Evolutionary conservation across 2,113 vertebrate genomes (phyloP), one percentile per base, ranked within the genome.

Genomic region (Melanostigma gelatinosum): DNA sequence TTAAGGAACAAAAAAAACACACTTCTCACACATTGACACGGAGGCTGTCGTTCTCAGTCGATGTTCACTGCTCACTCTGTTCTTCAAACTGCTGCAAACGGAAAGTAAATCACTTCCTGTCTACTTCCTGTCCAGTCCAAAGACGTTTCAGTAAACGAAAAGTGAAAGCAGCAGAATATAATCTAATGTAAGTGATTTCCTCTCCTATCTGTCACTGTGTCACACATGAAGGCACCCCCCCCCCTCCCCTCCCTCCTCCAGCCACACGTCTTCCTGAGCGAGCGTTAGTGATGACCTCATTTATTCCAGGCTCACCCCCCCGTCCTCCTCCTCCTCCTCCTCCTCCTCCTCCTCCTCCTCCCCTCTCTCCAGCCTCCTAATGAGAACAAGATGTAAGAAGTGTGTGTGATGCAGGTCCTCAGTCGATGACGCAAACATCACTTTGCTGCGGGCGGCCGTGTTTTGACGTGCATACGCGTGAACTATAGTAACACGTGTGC

Each of bases 221-320:
- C 46, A 24, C 70, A 32, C 62, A 20, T 18, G 4, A 40, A 40
- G 38, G 34, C 38, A 0, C 38, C 38, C 38, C 1, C 36, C 36
- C 36, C 36, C 36, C 36, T 7, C 36, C 36, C 0, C 44, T 80
- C 61, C 67, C 82, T 72, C 73, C 77, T 58, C 71, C 54, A 8
- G 32, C n/a, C 70, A 32, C 8, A 52, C 50, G 76, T 75, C 83
- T 66, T 82, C 58, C 42, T 36, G 64, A 74, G 84, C 16, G 69
- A 77, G 74, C 22, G 70, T 82, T 77, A 5, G 67, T 63, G 83
- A 88, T 93, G 92, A 91, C 90, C 89, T 92, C 89, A 93, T 91
- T 91, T 88, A 84, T 93, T 93, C 90, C 90, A 83, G 80, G 60
- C 75, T 34, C 12, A n/a, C 12, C 20, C 3, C 20, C 22, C 73